Conservation (phyloP, 2,888 invertebrate genomes). For the Abscondita cerata region DNA sequence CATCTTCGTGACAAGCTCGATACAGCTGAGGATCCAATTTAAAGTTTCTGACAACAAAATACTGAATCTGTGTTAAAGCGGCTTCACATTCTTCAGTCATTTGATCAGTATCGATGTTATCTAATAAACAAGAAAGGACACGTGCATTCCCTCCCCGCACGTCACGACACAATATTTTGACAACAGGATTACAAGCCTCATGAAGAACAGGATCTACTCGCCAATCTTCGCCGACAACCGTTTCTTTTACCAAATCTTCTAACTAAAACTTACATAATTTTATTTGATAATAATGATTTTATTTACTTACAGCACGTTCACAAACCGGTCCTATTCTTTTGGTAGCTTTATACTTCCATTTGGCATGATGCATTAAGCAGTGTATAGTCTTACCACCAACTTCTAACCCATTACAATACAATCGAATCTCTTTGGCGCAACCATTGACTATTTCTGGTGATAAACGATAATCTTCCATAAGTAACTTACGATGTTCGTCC, state of each 20-base stretch:
- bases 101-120: conserved; percentile 80
- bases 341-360: conserved; percentile 65
- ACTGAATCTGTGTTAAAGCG: conserved; percentile 93
- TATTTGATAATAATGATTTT: not conserved
- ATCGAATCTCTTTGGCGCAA: conserved; percentile 84
- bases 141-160: conserved; percentile 77
- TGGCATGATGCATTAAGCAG: conserved; percentile 91
- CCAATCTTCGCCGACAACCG: conserved; percentile 96
- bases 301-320: conserved; percentile 70
- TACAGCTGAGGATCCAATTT: conserved; percentile 90
- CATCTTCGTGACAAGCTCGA: conserved; percentile 87
- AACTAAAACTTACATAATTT: conserved; percentile 61
- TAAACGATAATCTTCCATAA: conserved; percentile 92
- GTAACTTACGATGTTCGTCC: conserved; percentile 85
- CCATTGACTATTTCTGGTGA: conserved; percentile 91
- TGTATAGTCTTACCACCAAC: conserved; percentile 91
- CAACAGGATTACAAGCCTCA: conserved; percentile 86
- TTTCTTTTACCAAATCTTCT: conserved; percentile 80
- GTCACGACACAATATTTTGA: conserved; percentile 77
- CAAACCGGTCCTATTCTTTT: conserved; percentile 75
- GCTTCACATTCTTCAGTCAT: conserved; percentile 93
- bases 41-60: conserved; percentile 95
- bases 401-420: conserved; percentile 77
- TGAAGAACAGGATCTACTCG: conserved; percentile 90
- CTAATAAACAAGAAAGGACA: conserved; percentile 94